phyloP scores from a whole-genome alignment of 2,797 vertebrate species.

The Girardinus metallicus region DNA sequence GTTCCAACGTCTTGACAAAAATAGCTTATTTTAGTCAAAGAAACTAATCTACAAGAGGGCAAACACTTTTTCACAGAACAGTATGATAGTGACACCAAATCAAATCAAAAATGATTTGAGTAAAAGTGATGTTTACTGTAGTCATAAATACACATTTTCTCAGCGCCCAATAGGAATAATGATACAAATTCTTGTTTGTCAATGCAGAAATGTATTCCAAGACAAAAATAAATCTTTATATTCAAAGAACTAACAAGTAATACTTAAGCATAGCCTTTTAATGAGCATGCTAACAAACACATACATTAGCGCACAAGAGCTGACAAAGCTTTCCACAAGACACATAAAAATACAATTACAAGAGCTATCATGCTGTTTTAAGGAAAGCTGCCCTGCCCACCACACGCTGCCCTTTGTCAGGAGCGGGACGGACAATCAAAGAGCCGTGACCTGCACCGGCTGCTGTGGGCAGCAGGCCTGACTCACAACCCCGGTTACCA shows the following conservation, averaged over 20 bases:
- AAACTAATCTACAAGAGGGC: not conserved
- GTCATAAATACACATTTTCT: not conserved
- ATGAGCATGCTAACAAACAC: conserved; percentile 52
- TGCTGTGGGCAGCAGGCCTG: conserved; percentile 85
- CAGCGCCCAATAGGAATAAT: not conserved
- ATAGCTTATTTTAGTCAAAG: too few species aligned
- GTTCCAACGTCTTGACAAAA: not conserved
- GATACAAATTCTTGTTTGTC: not conserved
- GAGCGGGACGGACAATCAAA: conserved; percentile 88
- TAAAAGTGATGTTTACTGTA: not conserved
- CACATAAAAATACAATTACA: conserved; percentile 73
- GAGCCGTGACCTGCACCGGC: conserved; percentile 85
- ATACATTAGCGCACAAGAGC: conserved; percentile 62
- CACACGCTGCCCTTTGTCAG: conserved; percentile 86
- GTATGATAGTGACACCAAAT: not conserved
- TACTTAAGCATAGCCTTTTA: not conserved
- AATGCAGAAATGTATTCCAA: not conserved
- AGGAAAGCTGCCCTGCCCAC: conserved; percentile 78
- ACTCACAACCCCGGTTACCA: conserved; percentile 82
- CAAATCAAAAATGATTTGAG: not conserved
- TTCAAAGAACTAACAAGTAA: not conserved
- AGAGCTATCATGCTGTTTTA: conserved; percentile 79
- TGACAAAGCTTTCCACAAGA: conserved; percentile 65
- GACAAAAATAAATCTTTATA: not conserved
- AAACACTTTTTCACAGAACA: not conserved